Conservation (phyloP, 2,113 vertebrate species). For the Syrrhaptes paradoxus region DNA sequence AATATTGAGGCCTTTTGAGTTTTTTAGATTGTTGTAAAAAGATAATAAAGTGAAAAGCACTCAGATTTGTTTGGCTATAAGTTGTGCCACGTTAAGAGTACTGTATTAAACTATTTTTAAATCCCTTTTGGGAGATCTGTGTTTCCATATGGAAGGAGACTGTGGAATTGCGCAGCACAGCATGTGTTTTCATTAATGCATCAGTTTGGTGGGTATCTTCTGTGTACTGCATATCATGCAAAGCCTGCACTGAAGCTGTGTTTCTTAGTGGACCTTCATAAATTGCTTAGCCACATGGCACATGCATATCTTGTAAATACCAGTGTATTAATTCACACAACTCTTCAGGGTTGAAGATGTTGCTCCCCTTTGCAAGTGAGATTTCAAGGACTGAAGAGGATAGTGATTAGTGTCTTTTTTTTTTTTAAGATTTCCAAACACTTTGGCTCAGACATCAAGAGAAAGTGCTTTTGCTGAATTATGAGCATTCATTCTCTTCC, state of each 20-base stretch:
- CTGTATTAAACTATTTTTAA: rapidly evolving
- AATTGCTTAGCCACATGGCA: not conserved
- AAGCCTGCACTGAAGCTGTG: not conserved
- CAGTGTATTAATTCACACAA: not conserved
- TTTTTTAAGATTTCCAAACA: not conserved
- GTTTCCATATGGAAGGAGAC: not conserved
- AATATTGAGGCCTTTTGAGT: not conserved
- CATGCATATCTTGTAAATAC: not conserved
- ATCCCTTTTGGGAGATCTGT: not conserved
- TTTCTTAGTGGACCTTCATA: not conserved
- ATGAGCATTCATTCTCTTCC: not conserved
- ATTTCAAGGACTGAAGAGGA: not conserved
- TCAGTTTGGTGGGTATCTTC: not conserved
- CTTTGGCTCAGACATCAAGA: not conserved
- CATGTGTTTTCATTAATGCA: not conserved
- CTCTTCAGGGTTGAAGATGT: not conserved
- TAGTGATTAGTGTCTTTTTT: not conserved
- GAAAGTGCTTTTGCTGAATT: not conserved
- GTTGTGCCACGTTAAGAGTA: not conserved
- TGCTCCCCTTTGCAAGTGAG: not conserved
- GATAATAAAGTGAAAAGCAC: not conserved
- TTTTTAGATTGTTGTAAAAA: not conserved
- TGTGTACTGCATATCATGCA: not conserved
- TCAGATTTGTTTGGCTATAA: not conserved
- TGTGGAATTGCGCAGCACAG: not conserved